Conservation (phyloP, 1,140 invertebrate species). For the Drosophila mayri region DNA sequence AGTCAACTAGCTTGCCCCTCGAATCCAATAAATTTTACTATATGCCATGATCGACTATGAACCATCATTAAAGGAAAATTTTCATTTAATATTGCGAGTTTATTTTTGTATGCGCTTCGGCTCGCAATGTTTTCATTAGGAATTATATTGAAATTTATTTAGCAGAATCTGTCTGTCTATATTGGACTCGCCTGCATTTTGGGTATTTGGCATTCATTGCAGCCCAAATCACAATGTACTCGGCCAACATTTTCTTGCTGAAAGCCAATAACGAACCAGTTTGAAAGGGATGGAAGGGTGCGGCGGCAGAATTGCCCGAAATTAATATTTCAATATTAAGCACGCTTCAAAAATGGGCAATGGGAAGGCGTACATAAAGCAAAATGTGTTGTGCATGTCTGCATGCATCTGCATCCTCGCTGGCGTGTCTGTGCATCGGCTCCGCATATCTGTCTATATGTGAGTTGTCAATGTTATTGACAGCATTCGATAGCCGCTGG, state of each 20-base stretch:
- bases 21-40: conserved; percentile 38
- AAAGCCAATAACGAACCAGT: conserved; percentile 64
- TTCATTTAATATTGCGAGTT: conserved; percentile 14
- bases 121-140: conserved; percentile 45
- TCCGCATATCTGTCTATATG: conserved; percentile 20
- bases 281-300: neutral
- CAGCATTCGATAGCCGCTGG: conserved; percentile 70
- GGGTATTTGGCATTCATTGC: conserved; percentile 22
- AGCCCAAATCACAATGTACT: conserved; percentile 12
- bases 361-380: conserved; percentile 62
- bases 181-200: conserved; percentile 27
- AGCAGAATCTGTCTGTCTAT: conserved; percentile 12
- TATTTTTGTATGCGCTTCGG: conserved; percentile 22
- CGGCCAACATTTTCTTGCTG: conserved; percentile 24
- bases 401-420: conserved; percentile 2
- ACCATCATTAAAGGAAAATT: conserved; percentile 31
- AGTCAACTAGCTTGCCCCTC: neutral
- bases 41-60: neutral
- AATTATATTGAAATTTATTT: conserved; percentile 57
- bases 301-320: conserved; percentile 25
- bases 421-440: neutral
- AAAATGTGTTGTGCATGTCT: conserved; percentile 25
- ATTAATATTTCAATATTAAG: conserved; percentile 75
- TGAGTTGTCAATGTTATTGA: conserved; percentile 67
- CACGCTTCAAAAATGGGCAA: conserved; percentile 45